Evolutionary conservation across 2,888 invertebrate genomes (phyloP), one percentile per base, ranked within the genome.

Genomic region (Nemoura dubitans): DNA sequence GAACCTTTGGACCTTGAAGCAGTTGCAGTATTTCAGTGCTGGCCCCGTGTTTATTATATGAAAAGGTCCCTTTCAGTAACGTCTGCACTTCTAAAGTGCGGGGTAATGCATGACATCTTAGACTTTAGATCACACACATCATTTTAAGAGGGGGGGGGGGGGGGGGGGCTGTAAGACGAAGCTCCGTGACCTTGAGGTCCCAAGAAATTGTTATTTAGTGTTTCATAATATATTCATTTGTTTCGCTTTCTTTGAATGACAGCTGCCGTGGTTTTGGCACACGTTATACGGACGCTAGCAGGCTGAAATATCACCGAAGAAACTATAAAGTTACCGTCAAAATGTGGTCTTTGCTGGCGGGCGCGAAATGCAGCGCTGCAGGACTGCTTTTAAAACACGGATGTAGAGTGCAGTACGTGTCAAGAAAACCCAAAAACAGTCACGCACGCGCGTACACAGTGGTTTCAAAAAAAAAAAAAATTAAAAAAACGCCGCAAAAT

Each of bases 121-220:
- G 59, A 7, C 21, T 16, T 21, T 59, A 59, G 59, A 59, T 59
- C 59, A 59, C 59, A 59, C 59, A 6, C 59, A 59, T 59, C 16
- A 59, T 59, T 59, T 16, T 14, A 21, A 16, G n/a, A n/a, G n/a
- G n/a, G n/a, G 21, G 59, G 14, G 59, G 59, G 21, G 59, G 14
- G 59, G 59, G n/a, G 21, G 59, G 14, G 59, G 59, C 59, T 10
- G 59, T 59, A 2, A 6, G 16, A 21, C 59, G 16, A 1, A 59
- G 14, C 21, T 1, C 10, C 59, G 59, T 10, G 59, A 59, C 59
- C 14, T 10, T 59, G 21, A 21, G 14, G 59, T 6, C 36, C 36
- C 10, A 59, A 59, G 59, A 59, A 36, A 59, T 59, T 59, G 59
- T 59, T 59, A 59, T 59, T 59, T 59, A 59, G 59, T 59, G 59